A percentile compares a stretch with the other conserved stretches of the same genome.
phyloP scores from a whole-genome alignment of 2,888 invertebrate genomes.

The Furcula furcula region DNA sequence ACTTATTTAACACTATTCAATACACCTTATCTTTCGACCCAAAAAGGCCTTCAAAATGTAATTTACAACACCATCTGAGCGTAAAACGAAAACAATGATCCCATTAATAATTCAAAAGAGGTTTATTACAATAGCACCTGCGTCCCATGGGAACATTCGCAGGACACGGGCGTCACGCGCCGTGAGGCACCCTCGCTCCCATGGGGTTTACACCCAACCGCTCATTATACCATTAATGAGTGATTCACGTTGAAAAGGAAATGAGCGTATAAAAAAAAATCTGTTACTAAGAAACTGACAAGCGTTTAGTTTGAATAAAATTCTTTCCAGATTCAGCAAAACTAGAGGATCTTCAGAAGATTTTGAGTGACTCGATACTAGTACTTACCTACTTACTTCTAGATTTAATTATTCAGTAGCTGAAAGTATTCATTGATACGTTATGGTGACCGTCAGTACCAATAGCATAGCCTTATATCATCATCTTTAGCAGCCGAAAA shows the following conservation, averaged over 20 bases:
- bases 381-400: no score
- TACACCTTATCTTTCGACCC: neutral
- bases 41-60: constrained; percentile 19
- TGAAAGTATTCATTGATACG: no score
- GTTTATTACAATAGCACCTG: constrained; percentile 55
- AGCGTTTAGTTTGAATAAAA: no score
- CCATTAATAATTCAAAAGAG: constrained; percentile 55
- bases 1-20: no score
- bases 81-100: constrained; percentile 47
- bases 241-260: constrained; percentile 13
- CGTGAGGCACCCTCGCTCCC: constrained; percentile 29
- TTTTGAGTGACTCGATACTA: no score
- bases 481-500: no score
- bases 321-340: no score
- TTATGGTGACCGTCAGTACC: no score
- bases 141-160: constrained; percentile 61
- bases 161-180: constrained; percentile 53
- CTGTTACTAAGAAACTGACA: no score
- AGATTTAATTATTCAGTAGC: no score
- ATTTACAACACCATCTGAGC: constrained; percentile 39
- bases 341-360: no score
- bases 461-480: no score
- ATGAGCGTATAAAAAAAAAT: constrained; percentile 7
- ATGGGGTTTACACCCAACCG: constrained; percentile 24
- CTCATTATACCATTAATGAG: constrained; percentile 17